Evolutionary conservation across 2,888 invertebrate genomes (phyloP).

Genomic region (Caenorhabditis sinica): DNA sequence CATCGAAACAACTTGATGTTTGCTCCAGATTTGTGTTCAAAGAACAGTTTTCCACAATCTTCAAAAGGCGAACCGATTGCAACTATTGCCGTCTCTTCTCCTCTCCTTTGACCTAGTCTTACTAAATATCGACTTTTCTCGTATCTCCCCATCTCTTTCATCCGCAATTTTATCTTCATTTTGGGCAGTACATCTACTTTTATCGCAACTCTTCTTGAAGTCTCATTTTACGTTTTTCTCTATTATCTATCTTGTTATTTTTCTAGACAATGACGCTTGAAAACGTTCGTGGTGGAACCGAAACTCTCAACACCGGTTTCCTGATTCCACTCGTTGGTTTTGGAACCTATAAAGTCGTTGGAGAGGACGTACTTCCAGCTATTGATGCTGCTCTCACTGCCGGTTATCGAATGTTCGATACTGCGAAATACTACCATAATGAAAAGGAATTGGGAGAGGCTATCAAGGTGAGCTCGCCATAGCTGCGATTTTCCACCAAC

Average conservation of each 20-base stretch:
- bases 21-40: not conserved
- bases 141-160: not conserved
- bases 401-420: conserved; percentile 87
- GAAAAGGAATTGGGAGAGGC: conserved; percentile 88
- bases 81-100: not conserved
- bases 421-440: conserved; percentile 90
- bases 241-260: conserved; percentile 8
- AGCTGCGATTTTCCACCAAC: conserved; percentile 6
- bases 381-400: conserved; percentile 84
- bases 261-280: not conserved
- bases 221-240: not conserved
- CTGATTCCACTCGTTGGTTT: conserved; percentile 82
- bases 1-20: not conserved
- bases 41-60: not conserved
- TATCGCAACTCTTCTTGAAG: not conserved
- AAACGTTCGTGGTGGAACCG: conserved; percentile 66
- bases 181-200: not conserved
- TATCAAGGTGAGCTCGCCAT: no score
- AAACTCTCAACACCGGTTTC: conserved; percentile 75
- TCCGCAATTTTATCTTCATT: not conserved
- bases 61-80: not conserved
- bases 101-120: not conserved
- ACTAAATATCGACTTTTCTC: not conserved
- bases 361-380: conserved; percentile 55
- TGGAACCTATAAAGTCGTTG: conserved; percentile 81